A percentile compares a stretch with the other conserved stretches of the same genome.
Evolutionary conservation across 1,140 invertebrate genomes (phyloP).

Genomic region (Archivesica marissinica): DNA sequence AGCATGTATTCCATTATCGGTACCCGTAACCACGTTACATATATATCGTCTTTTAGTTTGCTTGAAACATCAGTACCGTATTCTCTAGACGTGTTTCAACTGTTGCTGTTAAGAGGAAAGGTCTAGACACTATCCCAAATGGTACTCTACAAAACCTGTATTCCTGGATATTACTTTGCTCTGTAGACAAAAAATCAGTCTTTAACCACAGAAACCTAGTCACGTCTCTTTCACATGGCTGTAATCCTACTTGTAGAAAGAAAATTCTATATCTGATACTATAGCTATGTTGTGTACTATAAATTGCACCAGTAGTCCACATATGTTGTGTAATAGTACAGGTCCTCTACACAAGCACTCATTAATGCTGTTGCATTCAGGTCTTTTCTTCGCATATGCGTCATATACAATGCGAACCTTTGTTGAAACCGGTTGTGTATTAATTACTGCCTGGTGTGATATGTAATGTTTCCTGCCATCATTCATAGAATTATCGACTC

Average conservation of each 20-base stretch:
- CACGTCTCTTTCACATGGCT: constrained; percentile 37
- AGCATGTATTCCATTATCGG: too few relatives aligned
- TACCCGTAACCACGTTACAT: too few relatives aligned
- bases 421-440: neutral
- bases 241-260: constrained; percentile 1
- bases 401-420: constrained; percentile 39
- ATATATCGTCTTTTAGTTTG: too few relatives aligned
- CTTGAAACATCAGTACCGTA: too few relatives aligned
- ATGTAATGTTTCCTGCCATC: constrained; percentile 31
- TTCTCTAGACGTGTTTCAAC: constrained; percentile 1
- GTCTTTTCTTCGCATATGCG: constrained; percentile 25
- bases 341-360: constrained; percentile 34
- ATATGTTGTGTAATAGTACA: constrained; percentile 33
- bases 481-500: neutral
- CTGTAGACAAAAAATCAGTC: neutral
- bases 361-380: neutral
- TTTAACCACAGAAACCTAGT: constrained; percentile 55
- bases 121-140: constrained; percentile 10
- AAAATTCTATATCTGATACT: constrained; percentile 7
- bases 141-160: constrained; percentile 10
- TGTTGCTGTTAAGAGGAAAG: constrained; percentile 8
- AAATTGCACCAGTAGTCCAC: constrained; percentile 45
- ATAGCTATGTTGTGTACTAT: constrained; percentile 33
- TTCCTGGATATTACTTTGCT: constrained; percentile 8
- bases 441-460: constrained; percentile 17